Evolutionary conservation across 2,113 vertebrate genomes (phyloP).

Genomic region (Onychostruthus taczanowskii): DNA sequence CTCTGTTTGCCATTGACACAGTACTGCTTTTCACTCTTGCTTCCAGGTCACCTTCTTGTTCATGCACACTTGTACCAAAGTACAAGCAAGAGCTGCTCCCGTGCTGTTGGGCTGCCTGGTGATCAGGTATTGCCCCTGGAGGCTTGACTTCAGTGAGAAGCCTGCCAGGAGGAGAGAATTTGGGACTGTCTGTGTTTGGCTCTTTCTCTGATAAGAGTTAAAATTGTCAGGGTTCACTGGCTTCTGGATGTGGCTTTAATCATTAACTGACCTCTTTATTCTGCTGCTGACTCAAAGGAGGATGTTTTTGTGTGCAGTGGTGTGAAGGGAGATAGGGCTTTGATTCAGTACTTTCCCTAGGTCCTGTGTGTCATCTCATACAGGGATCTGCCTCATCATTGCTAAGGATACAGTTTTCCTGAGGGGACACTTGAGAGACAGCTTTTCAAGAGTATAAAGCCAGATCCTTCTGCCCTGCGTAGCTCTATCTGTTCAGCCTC

Average conservation of each 20-base stretch:
- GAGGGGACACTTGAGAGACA: not conserved
- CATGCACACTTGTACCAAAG: not conserved
- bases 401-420: not conserved
- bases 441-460: not conserved
- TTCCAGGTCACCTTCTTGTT: not conserved
- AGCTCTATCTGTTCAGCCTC: not conserved
- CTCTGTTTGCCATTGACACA: not conserved
- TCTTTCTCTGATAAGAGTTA: not conserved
- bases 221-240: not conserved
- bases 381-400: not conserved
- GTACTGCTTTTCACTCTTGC: not conserved
- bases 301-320: not conserved
- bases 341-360: not conserved
- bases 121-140: not conserved
- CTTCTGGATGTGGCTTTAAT: not conserved
- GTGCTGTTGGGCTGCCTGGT: not conserved
- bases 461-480: not conserved
- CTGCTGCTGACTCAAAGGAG: not conserved
- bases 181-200: not conserved
- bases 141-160: not conserved
- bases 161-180: not conserved
- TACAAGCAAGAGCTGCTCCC: not conserved
- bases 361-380: not conserved
- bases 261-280: conserved; percentile 13
- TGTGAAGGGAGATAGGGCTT: not conserved